These are phyloP conservation scores for Drosophila sordidapex DNA, from an alignment of 2,888 invertebrate species.

Conservation along the genomic window DNA sequence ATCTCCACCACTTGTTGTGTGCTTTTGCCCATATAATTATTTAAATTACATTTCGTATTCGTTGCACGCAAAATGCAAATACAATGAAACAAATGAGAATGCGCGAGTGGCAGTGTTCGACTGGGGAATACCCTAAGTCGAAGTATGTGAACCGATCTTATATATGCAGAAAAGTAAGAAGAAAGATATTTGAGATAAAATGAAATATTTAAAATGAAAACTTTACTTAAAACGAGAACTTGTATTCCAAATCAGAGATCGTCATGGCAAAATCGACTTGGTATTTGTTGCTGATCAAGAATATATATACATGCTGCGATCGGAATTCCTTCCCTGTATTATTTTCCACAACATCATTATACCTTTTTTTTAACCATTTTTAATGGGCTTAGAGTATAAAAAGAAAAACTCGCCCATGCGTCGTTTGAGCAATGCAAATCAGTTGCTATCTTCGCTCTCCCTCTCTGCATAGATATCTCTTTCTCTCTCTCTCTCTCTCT, in stretches of 20 bases:
- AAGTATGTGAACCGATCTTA: neutral
- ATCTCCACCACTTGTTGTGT: neutral
- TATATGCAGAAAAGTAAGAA: neutral
- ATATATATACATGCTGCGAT: neutral
- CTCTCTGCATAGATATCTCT: neutral
- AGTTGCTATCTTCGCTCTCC: neutral
- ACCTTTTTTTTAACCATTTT: neutral
- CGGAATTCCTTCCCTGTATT: neutral
- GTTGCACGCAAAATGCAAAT: conserved; percentile 38
- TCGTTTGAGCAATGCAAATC: conserved; percentile 57
- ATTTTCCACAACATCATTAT: neutral
- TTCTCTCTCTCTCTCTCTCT: neutral
- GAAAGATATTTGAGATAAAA: no score
- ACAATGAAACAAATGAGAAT: neutral
- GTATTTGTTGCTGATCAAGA: neutral
- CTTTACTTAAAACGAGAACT: neutral
- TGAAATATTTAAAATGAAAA: no score
- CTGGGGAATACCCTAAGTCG: neutral
- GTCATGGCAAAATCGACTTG: neutral
- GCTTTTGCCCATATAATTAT: conserved; percentile 35
- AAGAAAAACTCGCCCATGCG: conserved; percentile 24
- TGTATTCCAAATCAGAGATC: neutral
- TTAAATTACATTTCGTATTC: conserved; percentile 33
- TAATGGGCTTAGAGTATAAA: neutral
- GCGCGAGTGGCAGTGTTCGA: neutral